A percentile compares a stretch with the other conserved stretches of the same genome.
These are phyloP conservation scores for Campoplex capitator DNA, from an alignment of 2,888 invertebrate genomes.

Conservation along the genomic window DNA sequence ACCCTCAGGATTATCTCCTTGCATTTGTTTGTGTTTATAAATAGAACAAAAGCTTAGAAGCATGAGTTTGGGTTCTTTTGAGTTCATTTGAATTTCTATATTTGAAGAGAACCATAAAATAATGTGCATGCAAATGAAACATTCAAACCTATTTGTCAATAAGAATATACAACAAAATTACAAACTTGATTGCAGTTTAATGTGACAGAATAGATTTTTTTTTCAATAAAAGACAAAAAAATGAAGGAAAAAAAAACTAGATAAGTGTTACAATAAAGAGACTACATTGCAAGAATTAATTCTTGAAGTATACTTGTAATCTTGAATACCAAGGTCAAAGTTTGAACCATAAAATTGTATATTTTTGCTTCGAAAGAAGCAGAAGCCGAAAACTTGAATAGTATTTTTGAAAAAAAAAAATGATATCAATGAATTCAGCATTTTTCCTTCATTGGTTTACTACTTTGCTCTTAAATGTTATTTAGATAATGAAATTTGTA, in stretches of 20 bases:
- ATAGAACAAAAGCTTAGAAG: not conserved
- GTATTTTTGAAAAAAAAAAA: not conserved
- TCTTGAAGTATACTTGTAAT: too few species aligned
- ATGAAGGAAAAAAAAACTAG: too few species aligned
- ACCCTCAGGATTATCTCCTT: not conserved
- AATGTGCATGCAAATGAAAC: not conserved
- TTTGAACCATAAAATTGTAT: too few species aligned
- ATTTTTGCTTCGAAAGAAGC: too few species aligned
- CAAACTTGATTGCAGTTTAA: too few species aligned
- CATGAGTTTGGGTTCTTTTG: not conserved
- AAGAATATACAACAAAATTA: not conserved
- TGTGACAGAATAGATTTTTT: too few species aligned
- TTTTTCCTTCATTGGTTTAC: not conserved
- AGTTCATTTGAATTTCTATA: not conserved
- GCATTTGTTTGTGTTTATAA: slow-evolving; percentile 2
- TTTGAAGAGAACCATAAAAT: not conserved
- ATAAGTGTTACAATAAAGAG: too few species aligned
- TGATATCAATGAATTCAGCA: not conserved
- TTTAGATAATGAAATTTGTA: not conserved
- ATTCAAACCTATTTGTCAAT: not conserved
- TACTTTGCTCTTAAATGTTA: not conserved
- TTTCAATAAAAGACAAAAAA: too few species aligned
- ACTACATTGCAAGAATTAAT: too few species aligned
- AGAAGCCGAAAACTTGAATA: too few species aligned
- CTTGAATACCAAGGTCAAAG: too few species aligned